phyloP scores from a whole-genome alignment of 2,113 vertebrate species.

The Brevimyrus niger region DNA sequence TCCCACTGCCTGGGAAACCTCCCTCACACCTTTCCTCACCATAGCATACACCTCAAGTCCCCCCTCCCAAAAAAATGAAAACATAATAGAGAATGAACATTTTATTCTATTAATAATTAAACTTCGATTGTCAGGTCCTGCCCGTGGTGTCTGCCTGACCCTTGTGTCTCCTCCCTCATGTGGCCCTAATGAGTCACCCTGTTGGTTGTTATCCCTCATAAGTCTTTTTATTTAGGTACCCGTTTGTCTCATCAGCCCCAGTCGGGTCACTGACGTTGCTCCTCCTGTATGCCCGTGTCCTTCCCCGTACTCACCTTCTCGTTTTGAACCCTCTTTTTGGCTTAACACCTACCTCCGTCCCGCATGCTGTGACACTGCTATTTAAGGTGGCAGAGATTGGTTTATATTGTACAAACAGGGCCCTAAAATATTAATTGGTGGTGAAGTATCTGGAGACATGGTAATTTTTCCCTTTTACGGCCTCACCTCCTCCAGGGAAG shows the following conservation, averaged over 20 bases:
- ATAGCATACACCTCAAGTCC: not conserved
- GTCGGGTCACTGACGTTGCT: not conserved
- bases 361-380: not conserved
- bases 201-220: not conserved
- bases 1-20: not conserved
- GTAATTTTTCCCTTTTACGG: conserved; percentile 27
- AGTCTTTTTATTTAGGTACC: not conserved
- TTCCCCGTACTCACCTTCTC: not conserved
- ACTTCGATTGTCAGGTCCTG: conserved; percentile 24
- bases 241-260: not conserved
- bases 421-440: conserved; percentile 55
- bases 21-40: not conserved
- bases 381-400: conserved; percentile 51
- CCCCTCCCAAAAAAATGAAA: not conserved
- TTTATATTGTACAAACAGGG: conserved; percentile 44
- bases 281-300: not conserved
- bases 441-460: conserved; percentile 37
- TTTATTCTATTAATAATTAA: conserved; percentile 55
- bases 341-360: not conserved
- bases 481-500: conserved; percentile 15
- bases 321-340: not conserved
- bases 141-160: not conserved
- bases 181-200: not conserved
- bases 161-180: not conserved
- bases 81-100: conserved; percentile 31